Conservation (phyloP, 2,888 invertebrate species). For the Tiphia femorata region DNA sequence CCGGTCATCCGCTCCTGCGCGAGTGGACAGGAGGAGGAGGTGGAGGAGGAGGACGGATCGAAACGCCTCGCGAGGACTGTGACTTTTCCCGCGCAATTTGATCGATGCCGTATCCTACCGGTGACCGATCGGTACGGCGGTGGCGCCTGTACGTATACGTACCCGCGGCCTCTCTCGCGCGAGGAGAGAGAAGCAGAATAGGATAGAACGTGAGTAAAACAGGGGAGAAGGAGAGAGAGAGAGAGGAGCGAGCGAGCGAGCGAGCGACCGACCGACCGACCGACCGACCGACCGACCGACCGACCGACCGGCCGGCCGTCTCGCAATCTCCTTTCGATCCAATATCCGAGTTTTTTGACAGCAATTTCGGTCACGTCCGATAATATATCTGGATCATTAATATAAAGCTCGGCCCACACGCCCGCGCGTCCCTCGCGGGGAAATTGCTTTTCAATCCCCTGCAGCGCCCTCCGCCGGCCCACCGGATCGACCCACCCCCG, state of each 20-base stretch:
- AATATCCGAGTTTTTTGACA: constrained; percentile 70
- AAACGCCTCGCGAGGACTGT: constrained; percentile 5
- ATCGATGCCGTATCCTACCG: constrained; percentile 26
- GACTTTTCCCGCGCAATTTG: constrained; percentile 36
- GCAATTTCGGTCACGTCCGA: constrained; percentile 70
- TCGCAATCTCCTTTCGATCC: constrained; percentile 68
- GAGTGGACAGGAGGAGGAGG: not conserved
- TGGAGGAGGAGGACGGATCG: not conserved
- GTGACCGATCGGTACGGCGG: constrained; percentile 38
- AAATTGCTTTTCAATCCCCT: constrained; percentile 70
- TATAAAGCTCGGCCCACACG: constrained; percentile 65
- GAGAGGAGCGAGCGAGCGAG: constrained; percentile 28
- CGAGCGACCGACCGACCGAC: constrained; percentile 23
- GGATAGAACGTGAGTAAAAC: too few species aligned
- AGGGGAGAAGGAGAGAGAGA: constrained; percentile 24
- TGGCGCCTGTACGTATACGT: constrained; percentile 14
- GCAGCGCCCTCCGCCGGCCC: constrained; percentile 53
- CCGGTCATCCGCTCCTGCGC: too few species aligned
- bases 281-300: constrained; percentile 30
- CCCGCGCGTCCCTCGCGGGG: constrained; percentile 63
- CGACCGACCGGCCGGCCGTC: constrained; percentile 60
- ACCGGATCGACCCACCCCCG: constrained; percentile 24
- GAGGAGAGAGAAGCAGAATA: not conserved
- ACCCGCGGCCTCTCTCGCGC: too few species aligned
- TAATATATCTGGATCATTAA: constrained; percentile 70